Conservation (phyloP, 2,113 vertebrate genomes). For the Lonchura striata region DNA sequence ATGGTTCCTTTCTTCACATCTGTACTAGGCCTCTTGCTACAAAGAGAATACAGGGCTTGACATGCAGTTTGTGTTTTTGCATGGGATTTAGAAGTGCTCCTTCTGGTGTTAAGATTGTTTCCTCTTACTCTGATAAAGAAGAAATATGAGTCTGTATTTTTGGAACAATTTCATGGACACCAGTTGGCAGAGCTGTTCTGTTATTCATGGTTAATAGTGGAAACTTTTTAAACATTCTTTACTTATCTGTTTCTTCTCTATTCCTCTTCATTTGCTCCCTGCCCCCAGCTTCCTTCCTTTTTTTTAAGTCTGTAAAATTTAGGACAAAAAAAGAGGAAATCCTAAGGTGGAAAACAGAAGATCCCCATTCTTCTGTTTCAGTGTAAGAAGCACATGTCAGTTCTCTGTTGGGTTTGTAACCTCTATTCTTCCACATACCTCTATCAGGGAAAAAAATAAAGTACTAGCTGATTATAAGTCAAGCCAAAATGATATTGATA, state of each 20-base stretch:
- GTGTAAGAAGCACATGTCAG: not conserved
- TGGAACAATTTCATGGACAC: not conserved
- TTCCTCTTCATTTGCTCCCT: not conserved
- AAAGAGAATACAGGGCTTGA: not conserved
- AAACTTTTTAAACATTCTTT: constrained; percentile 29
- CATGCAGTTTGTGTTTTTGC: not conserved
- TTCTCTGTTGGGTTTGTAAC: not conserved
- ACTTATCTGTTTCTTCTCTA: constrained; percentile 38
- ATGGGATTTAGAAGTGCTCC: not conserved
- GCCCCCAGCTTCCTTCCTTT: constrained; percentile 31
- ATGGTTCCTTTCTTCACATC: not conserved
- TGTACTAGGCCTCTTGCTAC: not conserved
- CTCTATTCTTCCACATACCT: not conserved
- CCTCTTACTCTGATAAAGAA: not conserved
- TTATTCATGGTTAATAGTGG: not conserved
- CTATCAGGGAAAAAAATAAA: constrained; percentile 38
- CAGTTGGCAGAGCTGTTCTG: not conserved
- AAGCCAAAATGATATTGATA: constrained; percentile 22
- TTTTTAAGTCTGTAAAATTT: not conserved
- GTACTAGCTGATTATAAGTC: constrained; percentile 40
- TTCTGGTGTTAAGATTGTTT: not conserved
- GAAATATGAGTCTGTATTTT: not conserved
- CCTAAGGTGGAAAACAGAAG: constrained; percentile 39
- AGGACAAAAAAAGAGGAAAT: constrained; percentile 38
- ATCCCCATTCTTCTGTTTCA: not conserved